Evolutionary conservation across 2,797 vertebrate species (phyloP).

Genomic region (Epinephelus coioides): DNA sequence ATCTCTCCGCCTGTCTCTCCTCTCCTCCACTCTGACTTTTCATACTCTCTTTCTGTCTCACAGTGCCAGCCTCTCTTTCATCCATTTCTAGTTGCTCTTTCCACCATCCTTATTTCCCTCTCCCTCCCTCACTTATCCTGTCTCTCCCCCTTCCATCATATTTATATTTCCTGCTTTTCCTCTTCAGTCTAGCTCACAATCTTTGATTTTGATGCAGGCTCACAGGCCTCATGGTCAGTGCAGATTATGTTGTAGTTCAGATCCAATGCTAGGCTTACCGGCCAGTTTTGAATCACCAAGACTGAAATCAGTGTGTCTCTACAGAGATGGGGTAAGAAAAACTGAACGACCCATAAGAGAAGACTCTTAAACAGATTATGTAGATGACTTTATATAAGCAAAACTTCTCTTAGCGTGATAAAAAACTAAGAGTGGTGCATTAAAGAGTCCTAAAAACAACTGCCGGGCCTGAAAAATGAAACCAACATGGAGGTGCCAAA

Average conservation of each 20-base stretch:
- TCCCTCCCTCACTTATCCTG: slow-evolving; percentile 14
- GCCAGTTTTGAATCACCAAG: neutral
- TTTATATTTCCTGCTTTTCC: slow-evolving; percentile 33
- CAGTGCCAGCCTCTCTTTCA: slow-evolving; percentile 28
- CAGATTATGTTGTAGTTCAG: slow-evolving; percentile 42
- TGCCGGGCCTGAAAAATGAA: no score
- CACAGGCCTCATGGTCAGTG: slow-evolving; percentile 29
- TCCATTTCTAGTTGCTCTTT: slow-evolving; percentile 30
- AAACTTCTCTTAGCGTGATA: neutral
- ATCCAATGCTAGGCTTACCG: slow-evolving; percentile 31
- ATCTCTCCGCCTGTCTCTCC: slow-evolving; percentile 35
- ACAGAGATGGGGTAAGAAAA: slow-evolving; percentile 21
- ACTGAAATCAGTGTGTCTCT: slow-evolving; percentile 32
- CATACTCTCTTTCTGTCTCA: slow-evolving; percentile 34
- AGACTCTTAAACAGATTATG: slow-evolving; percentile 23
- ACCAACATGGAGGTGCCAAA: no score
- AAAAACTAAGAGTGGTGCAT: neutral
- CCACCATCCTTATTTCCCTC: slow-evolving; percentile 15
- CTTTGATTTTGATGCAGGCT: slow-evolving; percentile 39
- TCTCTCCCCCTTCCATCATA: slow-evolving; percentile 18
- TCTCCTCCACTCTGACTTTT: slow-evolving; percentile 43
- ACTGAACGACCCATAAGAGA: slow-evolving; percentile 16
- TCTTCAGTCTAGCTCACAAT: slow-evolving; percentile 16
- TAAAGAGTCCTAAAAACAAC: no score
- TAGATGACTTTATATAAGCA: slow-evolving; percentile 2